These are phyloP conservation scores for Chaenodraco wilsoni DNA, from an alignment of 2,797 vertebrate genomes.

Conservation along the genomic window DNA sequence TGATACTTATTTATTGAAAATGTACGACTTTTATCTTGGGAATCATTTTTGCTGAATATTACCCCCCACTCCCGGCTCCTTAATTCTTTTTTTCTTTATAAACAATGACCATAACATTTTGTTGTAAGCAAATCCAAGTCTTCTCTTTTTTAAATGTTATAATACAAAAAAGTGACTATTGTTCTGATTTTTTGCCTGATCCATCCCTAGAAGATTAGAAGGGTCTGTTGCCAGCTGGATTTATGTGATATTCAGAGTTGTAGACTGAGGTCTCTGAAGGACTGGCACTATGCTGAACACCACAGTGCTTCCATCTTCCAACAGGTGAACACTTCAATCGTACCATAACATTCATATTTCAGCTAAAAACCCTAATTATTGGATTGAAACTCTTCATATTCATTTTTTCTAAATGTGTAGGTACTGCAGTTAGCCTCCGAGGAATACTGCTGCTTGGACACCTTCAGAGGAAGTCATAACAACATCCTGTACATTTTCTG, in stretches of 20 bases:
- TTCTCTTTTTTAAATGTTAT: background rate
- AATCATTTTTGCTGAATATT: no score
- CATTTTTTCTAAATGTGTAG: constrained; percentile 66
- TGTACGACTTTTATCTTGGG: no score
- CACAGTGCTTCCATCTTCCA: constrained; percentile 84
- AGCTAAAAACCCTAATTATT: background rate
- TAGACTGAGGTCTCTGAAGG: constrained; percentile 83
- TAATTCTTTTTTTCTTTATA: no score
- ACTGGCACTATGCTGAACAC: constrained; percentile 89
- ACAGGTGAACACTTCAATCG: constrained; percentile 83
- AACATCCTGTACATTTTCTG: constrained; percentile 88
- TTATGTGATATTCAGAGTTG: constrained; percentile 83
- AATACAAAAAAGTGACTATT: background rate
- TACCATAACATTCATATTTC: background rate
- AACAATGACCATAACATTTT: no score
- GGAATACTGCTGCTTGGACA: constrained; percentile 87
- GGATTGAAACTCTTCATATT: background rate
- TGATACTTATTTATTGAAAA: no score
- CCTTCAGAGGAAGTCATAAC: constrained; percentile 85
- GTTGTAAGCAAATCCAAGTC: no score
- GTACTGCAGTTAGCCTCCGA: constrained; percentile 86
- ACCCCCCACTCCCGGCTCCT: no score
- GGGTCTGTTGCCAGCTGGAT: constrained; percentile 40
- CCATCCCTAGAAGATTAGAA: background rate
- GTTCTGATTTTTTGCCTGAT: background rate